Percentiles rank a stretch among this genome's conserved stretches.
phyloP scores from a whole-genome alignment of 2,113 vertebrate genomes.

The Irena cyanogastra region DNA sequence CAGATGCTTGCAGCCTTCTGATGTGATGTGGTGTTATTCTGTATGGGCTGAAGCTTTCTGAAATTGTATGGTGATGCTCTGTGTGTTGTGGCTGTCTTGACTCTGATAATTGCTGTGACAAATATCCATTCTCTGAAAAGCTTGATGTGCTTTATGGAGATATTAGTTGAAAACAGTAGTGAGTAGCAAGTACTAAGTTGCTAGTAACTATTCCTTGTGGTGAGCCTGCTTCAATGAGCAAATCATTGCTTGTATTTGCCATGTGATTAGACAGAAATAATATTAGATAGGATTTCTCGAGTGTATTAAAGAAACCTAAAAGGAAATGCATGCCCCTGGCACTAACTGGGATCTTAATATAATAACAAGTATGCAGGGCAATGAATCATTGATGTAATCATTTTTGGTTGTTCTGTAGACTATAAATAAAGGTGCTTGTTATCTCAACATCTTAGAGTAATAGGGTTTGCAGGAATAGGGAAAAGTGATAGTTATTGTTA shows the following conservation, averaged over 20 bases:
- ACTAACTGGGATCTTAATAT: not conserved
- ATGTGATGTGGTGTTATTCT: too few species aligned
- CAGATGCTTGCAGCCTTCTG: too few species aligned
- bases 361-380: not conserved
- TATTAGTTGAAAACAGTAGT: not conserved
- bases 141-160: not conserved
- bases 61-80: too few species aligned
- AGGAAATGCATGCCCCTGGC: not conserved
- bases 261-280: not conserved
- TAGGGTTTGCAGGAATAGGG: not conserved
- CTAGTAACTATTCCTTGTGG: not conserved
- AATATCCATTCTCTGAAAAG: not conserved
- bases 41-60: too few species aligned
- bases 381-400: not conserved
- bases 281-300: not conserved
- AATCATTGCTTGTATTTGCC: not conserved
- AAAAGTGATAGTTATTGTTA: not conserved
- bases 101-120: too few species aligned
- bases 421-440: not conserved
- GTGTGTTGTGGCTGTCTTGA: too few species aligned
- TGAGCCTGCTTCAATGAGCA: not conserved
- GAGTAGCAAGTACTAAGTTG: not conserved
- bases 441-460: not conserved
- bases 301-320: not conserved
- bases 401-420: not conserved